Evolutionary conservation across 2,797 vertebrate genomes (phyloP).

Genomic region (Sebastolobus altivelis): DNA sequence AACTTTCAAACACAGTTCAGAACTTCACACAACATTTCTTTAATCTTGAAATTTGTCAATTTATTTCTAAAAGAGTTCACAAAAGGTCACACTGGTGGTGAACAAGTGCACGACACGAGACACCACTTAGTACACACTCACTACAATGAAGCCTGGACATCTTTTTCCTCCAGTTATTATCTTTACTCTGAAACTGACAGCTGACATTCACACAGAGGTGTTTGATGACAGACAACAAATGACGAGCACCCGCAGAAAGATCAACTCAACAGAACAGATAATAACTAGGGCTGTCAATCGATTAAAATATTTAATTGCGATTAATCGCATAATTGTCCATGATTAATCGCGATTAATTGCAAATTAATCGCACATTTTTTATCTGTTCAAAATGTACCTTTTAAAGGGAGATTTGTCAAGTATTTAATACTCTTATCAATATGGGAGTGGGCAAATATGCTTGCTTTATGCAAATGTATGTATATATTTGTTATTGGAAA

Average conservation of each 20-base stretch:
- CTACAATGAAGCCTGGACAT: background rate
- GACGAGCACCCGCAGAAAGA: background rate
- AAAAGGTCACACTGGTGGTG: slow-evolving; percentile 4
- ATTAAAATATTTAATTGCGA: no score
- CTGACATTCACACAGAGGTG: background rate
- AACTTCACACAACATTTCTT: background rate
- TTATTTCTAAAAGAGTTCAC: background rate
- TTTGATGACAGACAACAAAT: slow-evolving; percentile 4
- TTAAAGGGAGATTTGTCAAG: no score
- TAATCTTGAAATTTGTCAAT: background rate
- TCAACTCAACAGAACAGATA: background rate
- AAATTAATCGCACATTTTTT: no score
- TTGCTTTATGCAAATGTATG: no score
- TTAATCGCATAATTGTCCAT: no score
- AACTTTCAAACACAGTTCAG: slow-evolving; percentile 7
- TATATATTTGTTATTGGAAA: no score
- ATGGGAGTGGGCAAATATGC: no score
- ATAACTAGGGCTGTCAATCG: background rate
- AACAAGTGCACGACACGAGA: background rate
- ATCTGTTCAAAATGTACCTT: no score
- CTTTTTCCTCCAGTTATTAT: background rate
- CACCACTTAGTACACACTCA: background rate
- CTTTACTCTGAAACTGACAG: background rate
- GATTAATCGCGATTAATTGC: no score
- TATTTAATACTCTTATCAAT: no score